Base-by-base conservation (phyloP, 2,888 invertebrate species). In the Nowickia ferox region DNA sequence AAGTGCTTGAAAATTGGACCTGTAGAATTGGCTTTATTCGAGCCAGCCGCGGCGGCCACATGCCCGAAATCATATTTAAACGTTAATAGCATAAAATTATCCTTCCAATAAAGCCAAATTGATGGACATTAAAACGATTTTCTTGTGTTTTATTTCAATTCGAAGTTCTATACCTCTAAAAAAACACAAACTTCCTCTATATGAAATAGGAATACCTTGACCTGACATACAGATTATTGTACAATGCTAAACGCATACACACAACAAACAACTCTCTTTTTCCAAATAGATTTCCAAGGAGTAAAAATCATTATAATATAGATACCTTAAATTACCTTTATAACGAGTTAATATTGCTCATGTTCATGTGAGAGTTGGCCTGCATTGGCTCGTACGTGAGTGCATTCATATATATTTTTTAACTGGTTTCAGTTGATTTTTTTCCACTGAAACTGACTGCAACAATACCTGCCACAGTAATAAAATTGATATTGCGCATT, bases 401-500 rank as follows among this genome's bases (percentile, higher is more conserved):
- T 65, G 30, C 19, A 40, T 13, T 10, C 48, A 42, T 38, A 53
- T 53, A 8, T 5, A 30, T 48, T 10, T n/a, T 40, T 53, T 53
- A 57, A 13, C 9, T 15, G 15, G 9, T 40, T 40, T 46, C 6
- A 19, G 57, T 9, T 72, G 19, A 1, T 9, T 13, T 38, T 61
- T 69, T 53, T 53, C 17, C 78, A 88, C 90, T 72, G 53, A 22
- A 46, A 59, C 13, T 46, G 15, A 42, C 51, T 77, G 72, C 71
- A 59, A 74, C 72, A 68, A 89, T 84, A 71, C 79, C 65, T 82
- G 84, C 89, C 89, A 89, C 86, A 84, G 88, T 90, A 90, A 89
- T 90, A 89, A 90, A 90, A 90, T 89, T 90, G 88, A 89, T 88
- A 89, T 90, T 89, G 89, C 88, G 88, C 88, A 90, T 90, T 90